Base-by-base conservation (phyloP, 2,113 vertebrate species). In the Ovis canadensis region DNA sequence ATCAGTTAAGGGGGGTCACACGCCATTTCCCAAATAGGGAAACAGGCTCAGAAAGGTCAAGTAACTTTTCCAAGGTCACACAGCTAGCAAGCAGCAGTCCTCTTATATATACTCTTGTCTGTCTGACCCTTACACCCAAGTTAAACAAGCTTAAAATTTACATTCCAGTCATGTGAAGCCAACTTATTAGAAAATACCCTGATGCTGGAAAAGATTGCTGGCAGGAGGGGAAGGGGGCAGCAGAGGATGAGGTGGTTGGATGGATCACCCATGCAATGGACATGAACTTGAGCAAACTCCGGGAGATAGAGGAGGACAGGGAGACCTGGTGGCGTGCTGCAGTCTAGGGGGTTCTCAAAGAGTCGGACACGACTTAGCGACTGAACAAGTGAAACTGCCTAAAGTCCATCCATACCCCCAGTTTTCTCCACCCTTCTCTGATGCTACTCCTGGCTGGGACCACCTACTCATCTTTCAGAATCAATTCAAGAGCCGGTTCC, bases 311-410 rank as follows among this genome's bases (percentile, higher is more conserved):
- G 21, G 21, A 25, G 71, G 23, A 43, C 40, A 77, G 71, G 36
- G 71, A 43, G 40, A 27, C n/a, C 40, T 43, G 71, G 23, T 14
- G 36, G 23, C 0, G 0, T 77, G 71, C 6, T 6, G 6, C 11
- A 77, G 71, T 27, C 36, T 23, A 3, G 12, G 23, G 71, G 21
- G 23, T 43, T 43, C 36, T 25, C 71, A 77, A 40, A 40, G 36
- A 43, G 23, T 43, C 0, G 0, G 71, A 43, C 40, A 77, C 0
- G 23, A 43, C 40, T 77, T 43, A 27, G 40, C 0, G 6, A 27
- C 21, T 27, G 36, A 43, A 25, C 36, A 74, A 43, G 71, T 25
- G 36, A 59, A 64, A n/a, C 45, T 64, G 52, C 15, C 50, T n/a
- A 17, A 60, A 48, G 10, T 67, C 21, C 25, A 54, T n/a, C 43